A percentile compares a stretch with the other conserved stretches of the same genome.
Evolutionary conservation across 53 echinoderm and acorn worm genomes (phyloP).

Genomic region (Glandiceps talaboti): DNA sequence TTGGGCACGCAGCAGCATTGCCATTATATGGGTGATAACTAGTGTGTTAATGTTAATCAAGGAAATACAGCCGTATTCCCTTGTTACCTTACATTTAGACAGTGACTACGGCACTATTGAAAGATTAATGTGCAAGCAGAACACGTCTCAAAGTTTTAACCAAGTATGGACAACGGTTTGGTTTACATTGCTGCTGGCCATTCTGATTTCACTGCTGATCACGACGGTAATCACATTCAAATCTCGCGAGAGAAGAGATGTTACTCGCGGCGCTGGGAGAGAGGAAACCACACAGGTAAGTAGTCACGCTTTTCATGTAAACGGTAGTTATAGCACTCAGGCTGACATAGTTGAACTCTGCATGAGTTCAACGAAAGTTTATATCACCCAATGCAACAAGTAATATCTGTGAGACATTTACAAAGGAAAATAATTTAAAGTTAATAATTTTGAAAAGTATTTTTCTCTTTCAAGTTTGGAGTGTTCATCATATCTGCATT

Average conservation of each 20-base stretch:
- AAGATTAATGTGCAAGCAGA: neutral
- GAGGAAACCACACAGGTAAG: neutral
- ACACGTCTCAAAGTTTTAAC: neutral
- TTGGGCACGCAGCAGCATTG: neutral
- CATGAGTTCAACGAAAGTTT: no score
- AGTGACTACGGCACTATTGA: neutral
- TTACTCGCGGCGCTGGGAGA: neutral
- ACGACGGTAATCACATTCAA: neutral
- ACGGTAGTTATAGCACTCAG: no score
- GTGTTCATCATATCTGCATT: no score
- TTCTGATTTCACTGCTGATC: neutral
- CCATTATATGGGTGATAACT: neutral
- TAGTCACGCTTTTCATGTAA: no score
- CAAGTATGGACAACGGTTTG: neutral
- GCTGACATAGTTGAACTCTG: no score
- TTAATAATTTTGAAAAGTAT: no score
- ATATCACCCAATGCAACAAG: no score
- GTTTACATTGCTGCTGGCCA: neutral
- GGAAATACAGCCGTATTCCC: neutral
- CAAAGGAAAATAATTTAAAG: no score
- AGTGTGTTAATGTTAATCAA: neutral
- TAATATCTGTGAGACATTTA: no score
- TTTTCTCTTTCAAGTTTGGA: no score
- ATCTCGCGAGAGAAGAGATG: neutral
- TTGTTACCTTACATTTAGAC: neutral